These are phyloP conservation scores for Cheracebus regulus DNA, from an alignment of 2,797 vertebrate species.

Conservation along the genomic window DNA sequence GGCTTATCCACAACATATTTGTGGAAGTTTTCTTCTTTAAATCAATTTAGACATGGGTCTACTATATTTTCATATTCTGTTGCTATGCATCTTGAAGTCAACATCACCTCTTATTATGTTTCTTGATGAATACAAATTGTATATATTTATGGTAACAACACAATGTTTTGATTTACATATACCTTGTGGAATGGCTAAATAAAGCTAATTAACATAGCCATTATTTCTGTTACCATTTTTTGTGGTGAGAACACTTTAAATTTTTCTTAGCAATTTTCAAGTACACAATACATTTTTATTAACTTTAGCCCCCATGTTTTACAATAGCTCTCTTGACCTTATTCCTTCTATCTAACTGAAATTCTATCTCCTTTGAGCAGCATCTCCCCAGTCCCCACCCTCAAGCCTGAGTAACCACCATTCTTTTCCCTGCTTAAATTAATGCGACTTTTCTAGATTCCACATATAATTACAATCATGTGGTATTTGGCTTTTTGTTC, in stretches of 20 bases:
- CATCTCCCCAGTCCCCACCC: background rate
- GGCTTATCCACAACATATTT: background rate
- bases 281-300: background rate
- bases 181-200: background rate
- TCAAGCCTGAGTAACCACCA: background rate
- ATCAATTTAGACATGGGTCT: background rate
- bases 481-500: background rate
- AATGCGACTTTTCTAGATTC: background rate
- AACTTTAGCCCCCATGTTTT: background rate
- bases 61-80: background rate
- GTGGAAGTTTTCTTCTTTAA: background rate
- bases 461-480: background rate
- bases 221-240: background rate
- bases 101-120: background rate
- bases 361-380: background rate
- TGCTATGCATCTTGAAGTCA: background rate
- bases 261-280: background rate
- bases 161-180: background rate
- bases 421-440: background rate
- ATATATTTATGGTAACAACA: background rate
- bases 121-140: background rate
- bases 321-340: background rate
- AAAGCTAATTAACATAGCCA: background rate
- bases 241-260: background rate
- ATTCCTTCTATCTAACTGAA: background rate